phyloP scores from a whole-genome alignment of 2,113 vertebrate genomes.

The Phyllostomus discolor region DNA sequence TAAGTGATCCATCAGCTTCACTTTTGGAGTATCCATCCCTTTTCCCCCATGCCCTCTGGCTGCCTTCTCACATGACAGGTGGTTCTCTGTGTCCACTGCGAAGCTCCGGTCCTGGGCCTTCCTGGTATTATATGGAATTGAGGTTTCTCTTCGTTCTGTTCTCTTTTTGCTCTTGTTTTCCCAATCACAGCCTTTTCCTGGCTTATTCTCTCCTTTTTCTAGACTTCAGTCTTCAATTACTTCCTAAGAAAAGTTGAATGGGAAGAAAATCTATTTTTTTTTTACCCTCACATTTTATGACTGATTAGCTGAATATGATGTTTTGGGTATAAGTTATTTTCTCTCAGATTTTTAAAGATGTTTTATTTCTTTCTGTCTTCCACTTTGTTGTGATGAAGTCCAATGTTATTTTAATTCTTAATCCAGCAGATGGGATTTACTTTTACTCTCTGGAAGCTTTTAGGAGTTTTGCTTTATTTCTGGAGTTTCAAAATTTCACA shows the following conservation, averaged over 20 bases:
- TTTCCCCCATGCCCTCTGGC: neutral
- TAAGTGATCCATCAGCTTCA: neutral
- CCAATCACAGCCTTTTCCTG: neutral
- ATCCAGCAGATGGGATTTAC: neutral
- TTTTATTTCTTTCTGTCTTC: neutral
- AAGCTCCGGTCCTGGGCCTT: neutral
- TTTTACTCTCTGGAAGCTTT: neutral
- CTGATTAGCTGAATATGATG: neutral
- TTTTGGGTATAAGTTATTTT: conserved; percentile 28
- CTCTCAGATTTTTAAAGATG: neutral
- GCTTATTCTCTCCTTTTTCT: neutral
- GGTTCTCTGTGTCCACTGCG: neutral
- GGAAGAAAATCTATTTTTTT: neutral
- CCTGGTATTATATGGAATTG: neutral
- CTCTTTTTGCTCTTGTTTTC: neutral
- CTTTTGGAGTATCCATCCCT: neutral
- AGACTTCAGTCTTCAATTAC: neutral
- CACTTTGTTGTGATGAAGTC: neutral
- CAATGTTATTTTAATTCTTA: neutral
- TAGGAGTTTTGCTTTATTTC: conserved; percentile 36
- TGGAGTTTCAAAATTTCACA: neutral
- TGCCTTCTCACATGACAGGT: neutral
- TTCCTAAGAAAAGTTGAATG: neutral
- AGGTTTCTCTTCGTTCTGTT: neutral
- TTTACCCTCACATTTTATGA: neutral